Percentiles rank a stretch among this genome's conserved stretches.
Evolutionary conservation across 1,140 invertebrate species (phyloP).

Genomic region (Drosophila yakuba): DNA sequence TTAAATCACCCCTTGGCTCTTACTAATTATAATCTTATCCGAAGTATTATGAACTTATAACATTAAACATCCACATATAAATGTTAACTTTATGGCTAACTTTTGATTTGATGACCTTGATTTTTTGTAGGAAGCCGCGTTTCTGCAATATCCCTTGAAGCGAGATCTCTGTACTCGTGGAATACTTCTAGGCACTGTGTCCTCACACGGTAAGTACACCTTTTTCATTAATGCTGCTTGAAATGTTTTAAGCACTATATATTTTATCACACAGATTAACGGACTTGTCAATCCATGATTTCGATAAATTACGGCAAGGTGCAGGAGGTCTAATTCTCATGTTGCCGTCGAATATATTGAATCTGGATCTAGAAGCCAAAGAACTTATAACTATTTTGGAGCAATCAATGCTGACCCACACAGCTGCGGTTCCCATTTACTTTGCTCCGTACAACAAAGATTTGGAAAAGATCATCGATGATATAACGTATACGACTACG

Average conservation of each 20-base stretch:
- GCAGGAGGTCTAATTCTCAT: conserved; percentile 94
- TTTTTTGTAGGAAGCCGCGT: conserved; percentile 90
- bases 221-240: not conserved
- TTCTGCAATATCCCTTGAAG: conserved; percentile 92
- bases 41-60: too few species aligned
- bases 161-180: conserved; percentile 93
- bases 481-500: conserved; percentile 88
- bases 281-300: conserved; percentile 91
- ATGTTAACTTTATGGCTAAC: too few species aligned
- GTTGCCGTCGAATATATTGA: conserved; percentile 90
- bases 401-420: conserved; percentile 91
- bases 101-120: too few species aligned
- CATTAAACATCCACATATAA: too few species aligned
- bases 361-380: conserved; percentile 88
- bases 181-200: conserved; percentile 95
- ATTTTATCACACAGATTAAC: conserved; percentile 86
- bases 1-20: too few species aligned
- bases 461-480: conserved; percentile 90
- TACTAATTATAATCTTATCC: too few species aligned
- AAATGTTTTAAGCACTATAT: not conserved
- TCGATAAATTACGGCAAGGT: conserved; percentile 91
- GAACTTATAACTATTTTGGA: conserved; percentile 93
- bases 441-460: conserved; percentile 91
- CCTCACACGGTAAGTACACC: conserved; percentile 86
- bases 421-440: conserved; percentile 95